phyloP scores from a whole-genome alignment of 1,140 invertebrate genomes.

The Cotesia glomerata region DNA sequence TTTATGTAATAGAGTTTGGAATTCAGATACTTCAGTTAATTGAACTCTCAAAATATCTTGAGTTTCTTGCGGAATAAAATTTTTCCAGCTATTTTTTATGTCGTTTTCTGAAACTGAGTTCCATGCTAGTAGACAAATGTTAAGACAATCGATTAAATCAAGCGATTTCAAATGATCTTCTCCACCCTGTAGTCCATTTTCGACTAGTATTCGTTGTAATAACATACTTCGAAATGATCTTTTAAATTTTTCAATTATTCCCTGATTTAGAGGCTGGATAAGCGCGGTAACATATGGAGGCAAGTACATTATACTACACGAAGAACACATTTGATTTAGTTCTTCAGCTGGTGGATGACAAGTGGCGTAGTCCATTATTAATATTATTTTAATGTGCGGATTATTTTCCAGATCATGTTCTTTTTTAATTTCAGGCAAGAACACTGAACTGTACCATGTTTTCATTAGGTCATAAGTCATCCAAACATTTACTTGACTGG shows the following conservation, averaged over 20 bases:
- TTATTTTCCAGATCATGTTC: not conserved
- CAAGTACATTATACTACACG: not conserved
- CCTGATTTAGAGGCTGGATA: not conserved
- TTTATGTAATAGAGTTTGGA: not conserved
- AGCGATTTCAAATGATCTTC: not conserved
- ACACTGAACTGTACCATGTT: not conserved
- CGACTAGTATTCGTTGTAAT: not conserved
- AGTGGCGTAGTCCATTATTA: not conserved
- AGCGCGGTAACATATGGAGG: not conserved
- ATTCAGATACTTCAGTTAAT: not conserved
- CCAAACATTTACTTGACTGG: not conserved
- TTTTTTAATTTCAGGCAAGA: constrained; percentile 5
- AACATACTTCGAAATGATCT: not conserved
- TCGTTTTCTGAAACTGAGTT: not conserved
- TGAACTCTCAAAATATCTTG: not conserved
- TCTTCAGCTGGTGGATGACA: not conserved
- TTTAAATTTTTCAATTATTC: constrained; percentile 4
- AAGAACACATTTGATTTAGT: not conserved
- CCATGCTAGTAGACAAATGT: not conserved
- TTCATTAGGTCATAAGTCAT: not conserved
- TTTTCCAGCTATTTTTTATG: constrained; percentile 1
- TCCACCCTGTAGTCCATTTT: not conserved
- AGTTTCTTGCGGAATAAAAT: not conserved
- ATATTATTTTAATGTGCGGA: not conserved
- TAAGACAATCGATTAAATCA: not conserved